Evolutionary conservation across 2,797 vertebrate species (phyloP).

Genomic region (Myotis vivesi): DNA sequence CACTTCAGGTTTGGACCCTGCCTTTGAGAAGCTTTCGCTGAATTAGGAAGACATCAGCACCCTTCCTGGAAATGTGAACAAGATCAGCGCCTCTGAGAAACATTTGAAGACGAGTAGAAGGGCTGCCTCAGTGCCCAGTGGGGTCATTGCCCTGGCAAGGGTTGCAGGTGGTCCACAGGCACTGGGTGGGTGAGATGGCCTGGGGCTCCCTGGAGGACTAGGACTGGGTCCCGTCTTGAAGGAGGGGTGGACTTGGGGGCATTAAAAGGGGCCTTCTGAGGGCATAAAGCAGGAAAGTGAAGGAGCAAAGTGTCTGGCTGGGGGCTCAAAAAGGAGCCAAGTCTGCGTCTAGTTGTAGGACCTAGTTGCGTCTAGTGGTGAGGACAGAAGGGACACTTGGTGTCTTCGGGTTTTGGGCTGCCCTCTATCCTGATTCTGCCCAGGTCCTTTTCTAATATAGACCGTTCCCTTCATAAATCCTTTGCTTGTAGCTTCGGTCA

Average conservation of each 20-base stretch:
- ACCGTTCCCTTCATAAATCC: neutral
- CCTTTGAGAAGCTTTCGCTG: neutral
- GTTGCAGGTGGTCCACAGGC: neutral
- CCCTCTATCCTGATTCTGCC: neutral
- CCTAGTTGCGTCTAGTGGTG: too few relatives aligned
- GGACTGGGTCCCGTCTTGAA: neutral
- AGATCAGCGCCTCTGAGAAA: neutral
- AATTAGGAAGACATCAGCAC: neutral
- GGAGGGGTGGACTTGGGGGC: neutral
- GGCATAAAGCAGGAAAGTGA: too few relatives aligned
- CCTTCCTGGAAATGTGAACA: neutral
- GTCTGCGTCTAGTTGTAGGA: neutral
- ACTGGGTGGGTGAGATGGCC: neutral
- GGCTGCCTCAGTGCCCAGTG: too few relatives aligned
- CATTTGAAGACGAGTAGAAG: neutral
- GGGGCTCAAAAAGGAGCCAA: neutral
- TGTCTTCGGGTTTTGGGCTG: neutral
- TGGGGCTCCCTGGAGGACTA: neutral
- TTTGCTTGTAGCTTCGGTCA: neutral
- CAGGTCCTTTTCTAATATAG: neutral
- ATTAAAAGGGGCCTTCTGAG: neutral
- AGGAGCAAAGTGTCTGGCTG: accelerated
- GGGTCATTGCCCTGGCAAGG: neutral
- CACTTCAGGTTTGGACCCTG: neutral
- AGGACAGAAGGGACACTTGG: neutral